These are phyloP conservation scores for Orchesella flavescens DNA, from an alignment of 2,888 invertebrate genomes.

Conservation along the genomic window DNA sequence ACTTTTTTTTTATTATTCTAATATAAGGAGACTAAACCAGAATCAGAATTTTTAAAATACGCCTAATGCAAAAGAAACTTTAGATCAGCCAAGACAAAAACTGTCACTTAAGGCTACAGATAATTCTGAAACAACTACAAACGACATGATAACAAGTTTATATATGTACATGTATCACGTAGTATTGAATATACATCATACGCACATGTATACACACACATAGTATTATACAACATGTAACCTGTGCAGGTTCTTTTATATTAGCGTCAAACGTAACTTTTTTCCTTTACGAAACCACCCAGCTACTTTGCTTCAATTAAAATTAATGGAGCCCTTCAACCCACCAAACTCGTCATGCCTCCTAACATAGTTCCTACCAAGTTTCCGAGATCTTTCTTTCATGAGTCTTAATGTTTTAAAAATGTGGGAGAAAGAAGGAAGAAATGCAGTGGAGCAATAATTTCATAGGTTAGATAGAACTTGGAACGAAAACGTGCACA, in stretches of 20 bases:
- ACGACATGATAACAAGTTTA: too few relatives aligned
- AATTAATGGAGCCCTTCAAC: slow-evolving; percentile 63
- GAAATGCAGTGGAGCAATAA: not conserved
- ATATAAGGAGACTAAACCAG: too few relatives aligned
- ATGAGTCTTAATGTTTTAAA: slow-evolving; percentile 18
- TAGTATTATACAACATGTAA: not conserved
- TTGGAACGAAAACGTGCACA: not conserved
- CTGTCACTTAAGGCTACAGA: too few relatives aligned
- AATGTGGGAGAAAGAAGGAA: slow-evolving; percentile 3
- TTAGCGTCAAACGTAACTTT: slow-evolving; percentile 30
- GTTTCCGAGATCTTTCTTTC: slow-evolving; percentile 34
- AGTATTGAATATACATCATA: not conserved
- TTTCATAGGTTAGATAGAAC: not conserved
- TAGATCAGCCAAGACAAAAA: too few relatives aligned
- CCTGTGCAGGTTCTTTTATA: slow-evolving; percentile 20
- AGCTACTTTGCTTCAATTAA: slow-evolving; percentile 63
- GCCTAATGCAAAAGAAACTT: not conserved
- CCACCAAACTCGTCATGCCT: slow-evolving; percentile 57
- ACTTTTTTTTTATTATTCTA: too few relatives aligned
- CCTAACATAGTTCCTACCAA: slow-evolving; percentile 45
- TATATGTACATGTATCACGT: too few relatives aligned
- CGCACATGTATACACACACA: not conserved
- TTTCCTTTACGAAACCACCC: slow-evolving; percentile 31
- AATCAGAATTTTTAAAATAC: too few relatives aligned
- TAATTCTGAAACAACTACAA: too few relatives aligned